A percentile compares a stretch with the other conserved stretches of the same genome.
Conservation (phyloP, 2,888 invertebrate species). For the Osedax frankpressi region DNA sequence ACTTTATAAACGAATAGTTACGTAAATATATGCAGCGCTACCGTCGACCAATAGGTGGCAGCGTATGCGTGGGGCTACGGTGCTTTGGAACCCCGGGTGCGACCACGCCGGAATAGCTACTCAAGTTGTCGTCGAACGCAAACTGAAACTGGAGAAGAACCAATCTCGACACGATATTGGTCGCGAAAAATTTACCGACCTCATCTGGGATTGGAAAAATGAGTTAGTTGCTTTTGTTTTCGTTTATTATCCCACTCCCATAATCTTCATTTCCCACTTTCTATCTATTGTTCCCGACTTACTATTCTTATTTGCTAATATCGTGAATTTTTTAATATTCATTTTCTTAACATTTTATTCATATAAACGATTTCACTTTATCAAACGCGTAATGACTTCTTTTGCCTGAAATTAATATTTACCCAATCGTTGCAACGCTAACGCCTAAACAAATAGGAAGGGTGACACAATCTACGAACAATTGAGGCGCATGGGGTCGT, state of each 20-base stretch:
- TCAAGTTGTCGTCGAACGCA: constrained; percentile 95
- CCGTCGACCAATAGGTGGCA: constrained; percentile 51
- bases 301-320: too few relatives aligned
- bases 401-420: too few relatives aligned
- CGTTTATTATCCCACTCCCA: background rate
- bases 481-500: constrained; percentile 72
- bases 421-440: too few relatives aligned
- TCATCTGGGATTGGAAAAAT: constrained; percentile 90
- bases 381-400: too few relatives aligned
- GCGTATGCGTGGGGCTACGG: constrained; percentile 80
- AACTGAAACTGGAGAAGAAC: constrained; percentile 72
- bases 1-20: too few relatives aligned
- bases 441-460: too few relatives aligned
- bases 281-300: too few relatives aligned
- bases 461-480: constrained; percentile 67
- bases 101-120: constrained; percentile 99
- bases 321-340: background rate
- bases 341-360: too few relatives aligned
- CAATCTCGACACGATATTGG: constrained; percentile 85
- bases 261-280: too few relatives aligned
- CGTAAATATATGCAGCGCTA: too few relatives aligned
- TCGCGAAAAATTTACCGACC: constrained; percentile 75
- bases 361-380: too few relatives aligned
- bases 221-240: constrained; percentile 51
- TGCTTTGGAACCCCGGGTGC: constrained; percentile 91